Evolutionary conservation across 1,140 invertebrate genomes (phyloP).

Genomic region (Chelonus insularis): DNA sequence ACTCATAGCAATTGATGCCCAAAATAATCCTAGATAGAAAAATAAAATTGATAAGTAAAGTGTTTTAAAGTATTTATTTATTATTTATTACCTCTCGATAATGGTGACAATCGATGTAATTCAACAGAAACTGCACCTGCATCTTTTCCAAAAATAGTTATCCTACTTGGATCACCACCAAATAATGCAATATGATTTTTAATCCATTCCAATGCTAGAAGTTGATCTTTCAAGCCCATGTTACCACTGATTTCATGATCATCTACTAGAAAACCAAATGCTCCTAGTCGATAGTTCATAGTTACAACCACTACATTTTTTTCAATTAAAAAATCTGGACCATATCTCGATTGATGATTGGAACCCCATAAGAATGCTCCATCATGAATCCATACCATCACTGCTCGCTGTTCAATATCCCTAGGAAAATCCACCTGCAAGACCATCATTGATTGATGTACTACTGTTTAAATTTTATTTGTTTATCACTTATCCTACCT

Average conservation of each 20-base stretch:
- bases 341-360: conserved; percentile 30
- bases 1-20: too few species aligned
- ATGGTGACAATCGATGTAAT: too few species aligned
- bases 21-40: too few species aligned
- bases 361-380: conserved; percentile 56
- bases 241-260: conserved; percentile 68
- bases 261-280: conserved; percentile 61
- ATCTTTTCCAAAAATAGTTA: conserved; percentile 57
- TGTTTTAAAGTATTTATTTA: too few species aligned
- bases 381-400: conserved; percentile 64
- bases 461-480: too few species aligned
- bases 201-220: conserved; percentile 56
- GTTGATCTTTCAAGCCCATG: conserved; percentile 66
- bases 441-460: too few species aligned
- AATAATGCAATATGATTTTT: conserved; percentile 49
- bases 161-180: conserved; percentile 38
- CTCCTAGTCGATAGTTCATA: conserved; percentile 58
- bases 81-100: too few species aligned
- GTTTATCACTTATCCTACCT: conserved; percentile 17
- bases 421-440: not conserved
- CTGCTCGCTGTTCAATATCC: conserved; percentile 36
- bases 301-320: conserved; percentile 58
- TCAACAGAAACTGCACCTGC: conserved; percentile 42
- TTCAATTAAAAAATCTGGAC: conserved; percentile 49
- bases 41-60: too few species aligned